Evolutionary conservation across 2,797 vertebrate genomes (phyloP).

Genomic region (Gymnocypris eckloni): DNA sequence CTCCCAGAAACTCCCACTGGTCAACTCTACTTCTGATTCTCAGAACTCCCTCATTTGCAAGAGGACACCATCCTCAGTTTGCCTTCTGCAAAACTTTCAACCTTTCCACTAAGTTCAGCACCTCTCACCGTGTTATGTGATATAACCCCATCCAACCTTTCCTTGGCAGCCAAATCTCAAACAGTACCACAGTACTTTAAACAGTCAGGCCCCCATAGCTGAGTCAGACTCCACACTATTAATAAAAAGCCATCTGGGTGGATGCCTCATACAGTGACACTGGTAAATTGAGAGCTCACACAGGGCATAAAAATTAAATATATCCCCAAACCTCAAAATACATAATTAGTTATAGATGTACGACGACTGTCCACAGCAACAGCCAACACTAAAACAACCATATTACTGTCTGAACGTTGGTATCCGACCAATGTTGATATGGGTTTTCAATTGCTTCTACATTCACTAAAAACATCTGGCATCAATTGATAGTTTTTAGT

Average conservation of each 20-base stretch:
- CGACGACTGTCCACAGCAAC: slow-evolving; percentile 18
- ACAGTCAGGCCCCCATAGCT: slow-evolving; percentile 43
- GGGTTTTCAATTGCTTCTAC: not conserved
- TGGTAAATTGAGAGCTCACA: slow-evolving; percentile 55
- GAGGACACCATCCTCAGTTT: slow-evolving; percentile 14
- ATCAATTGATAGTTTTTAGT: no score
- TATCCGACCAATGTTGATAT: not conserved
- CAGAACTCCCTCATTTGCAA: slow-evolving; percentile 34
- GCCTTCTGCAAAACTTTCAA: slow-evolving; percentile 29
- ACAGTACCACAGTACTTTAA: slow-evolving; percentile 57
- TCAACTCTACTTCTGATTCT: slow-evolving; percentile 24
- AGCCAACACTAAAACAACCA: slow-evolving; percentile 28
- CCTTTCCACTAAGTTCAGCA: slow-evolving; percentile 40
- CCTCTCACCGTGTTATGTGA: slow-evolving; percentile 34
- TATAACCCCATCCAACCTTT: slow-evolving; percentile 39
- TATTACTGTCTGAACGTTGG: not conserved
- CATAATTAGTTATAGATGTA: slow-evolving; percentile 19
- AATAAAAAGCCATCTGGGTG: slow-evolving; percentile 67
- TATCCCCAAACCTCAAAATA: slow-evolving; percentile 36
- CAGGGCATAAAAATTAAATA: slow-evolving; percentile 54
- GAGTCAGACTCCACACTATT: slow-evolving; percentile 66
- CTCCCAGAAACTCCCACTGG: slow-evolving; percentile 6
- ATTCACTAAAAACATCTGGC: not conserved
- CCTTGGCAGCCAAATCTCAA: slow-evolving; percentile 34
- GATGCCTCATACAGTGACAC: slow-evolving; percentile 56